These are phyloP conservation scores for Eurypyga helias DNA, from an alignment of 2,113 vertebrate species.

Conservation along the genomic window DNA sequence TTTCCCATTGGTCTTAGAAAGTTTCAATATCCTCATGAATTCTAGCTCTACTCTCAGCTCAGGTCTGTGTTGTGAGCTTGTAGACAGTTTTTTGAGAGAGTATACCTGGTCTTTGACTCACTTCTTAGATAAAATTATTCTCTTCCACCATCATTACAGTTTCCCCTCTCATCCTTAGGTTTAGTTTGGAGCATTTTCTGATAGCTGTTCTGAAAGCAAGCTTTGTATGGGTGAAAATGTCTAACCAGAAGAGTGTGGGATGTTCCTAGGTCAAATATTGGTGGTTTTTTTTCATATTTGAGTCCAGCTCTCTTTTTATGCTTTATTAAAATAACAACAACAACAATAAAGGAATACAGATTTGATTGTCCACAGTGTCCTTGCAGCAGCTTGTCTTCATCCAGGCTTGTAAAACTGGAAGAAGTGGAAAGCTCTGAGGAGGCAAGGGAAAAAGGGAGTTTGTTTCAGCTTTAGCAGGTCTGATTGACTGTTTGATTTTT, in stretches of 20 bases:
- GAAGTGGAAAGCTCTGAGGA: not conserved
- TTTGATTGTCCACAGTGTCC: not conserved
- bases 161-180: not conserved
- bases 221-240: not conserved
- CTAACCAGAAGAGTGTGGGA: not conserved
- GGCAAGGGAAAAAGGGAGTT: not conserved
- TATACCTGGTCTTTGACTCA: not conserved
- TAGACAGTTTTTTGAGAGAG: not conserved
- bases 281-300: not conserved
- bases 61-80: not conserved
- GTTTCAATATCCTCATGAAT: not conserved
- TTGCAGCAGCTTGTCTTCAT: not conserved
- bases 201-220: not conserved
- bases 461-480: not conserved
- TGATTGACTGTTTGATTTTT: not conserved
- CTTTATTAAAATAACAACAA: not conserved
- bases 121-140: not conserved
- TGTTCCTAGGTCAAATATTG: not conserved
- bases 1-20: not conserved
- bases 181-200: not conserved
- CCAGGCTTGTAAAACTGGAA: not conserved
- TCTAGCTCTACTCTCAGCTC: not conserved
- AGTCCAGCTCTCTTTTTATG: not conserved
- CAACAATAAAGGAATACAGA: not conserved
- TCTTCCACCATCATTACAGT: not conserved